Percentiles rank a stretch among this genome's conserved stretches.
phyloP scores from a whole-genome alignment of 2,888 invertebrate species.

The Philereme transversata region DNA sequence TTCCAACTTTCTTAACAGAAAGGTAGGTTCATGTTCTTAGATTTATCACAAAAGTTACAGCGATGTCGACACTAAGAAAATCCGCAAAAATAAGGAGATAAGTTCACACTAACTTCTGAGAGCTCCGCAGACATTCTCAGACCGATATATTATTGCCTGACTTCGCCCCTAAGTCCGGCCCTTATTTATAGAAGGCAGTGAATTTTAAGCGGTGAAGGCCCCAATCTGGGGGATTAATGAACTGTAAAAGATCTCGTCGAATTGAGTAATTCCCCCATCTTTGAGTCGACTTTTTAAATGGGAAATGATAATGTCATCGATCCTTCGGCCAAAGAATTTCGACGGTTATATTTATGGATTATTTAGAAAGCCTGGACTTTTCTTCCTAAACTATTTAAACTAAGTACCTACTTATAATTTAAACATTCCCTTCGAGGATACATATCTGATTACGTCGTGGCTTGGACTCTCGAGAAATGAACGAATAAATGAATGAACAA shows the following conservation, averaged over 20 bases:
- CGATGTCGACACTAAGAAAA: conserved; percentile 24
- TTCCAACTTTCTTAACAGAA: conserved; percentile 1
- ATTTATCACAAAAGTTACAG: conserved; percentile 29
- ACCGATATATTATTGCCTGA: conserved; percentile 35
- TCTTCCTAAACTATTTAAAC: too few species aligned
- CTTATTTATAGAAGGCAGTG: conserved; percentile 60
- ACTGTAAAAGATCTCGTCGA: conserved; percentile 74
- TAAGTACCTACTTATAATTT: too few species aligned
- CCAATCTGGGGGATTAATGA: conserved; percentile 77
- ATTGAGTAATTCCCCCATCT: conserved; percentile 69
- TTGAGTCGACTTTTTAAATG: conserved; percentile 55
- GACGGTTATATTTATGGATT: background rate
- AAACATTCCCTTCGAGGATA: too few species aligned
- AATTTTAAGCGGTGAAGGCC: conserved; percentile 60
- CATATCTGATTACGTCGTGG: too few species aligned
- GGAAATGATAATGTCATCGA: conserved; percentile 61
- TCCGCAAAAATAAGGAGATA: conserved; percentile 31
- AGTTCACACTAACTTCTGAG: conserved; percentile 21
- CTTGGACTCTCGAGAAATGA: too few species aligned
- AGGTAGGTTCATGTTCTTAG: conserved; percentile 14
- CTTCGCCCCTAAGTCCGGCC: conserved; percentile 45
- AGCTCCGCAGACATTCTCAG: conserved; percentile 14
- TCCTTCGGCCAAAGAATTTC: conserved; percentile 18
- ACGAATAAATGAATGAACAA: too few species aligned
- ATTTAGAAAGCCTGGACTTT: background rate